Conservation (phyloP, 2,113 vertebrate species). For the Epinephelus lanceolatus region DNA sequence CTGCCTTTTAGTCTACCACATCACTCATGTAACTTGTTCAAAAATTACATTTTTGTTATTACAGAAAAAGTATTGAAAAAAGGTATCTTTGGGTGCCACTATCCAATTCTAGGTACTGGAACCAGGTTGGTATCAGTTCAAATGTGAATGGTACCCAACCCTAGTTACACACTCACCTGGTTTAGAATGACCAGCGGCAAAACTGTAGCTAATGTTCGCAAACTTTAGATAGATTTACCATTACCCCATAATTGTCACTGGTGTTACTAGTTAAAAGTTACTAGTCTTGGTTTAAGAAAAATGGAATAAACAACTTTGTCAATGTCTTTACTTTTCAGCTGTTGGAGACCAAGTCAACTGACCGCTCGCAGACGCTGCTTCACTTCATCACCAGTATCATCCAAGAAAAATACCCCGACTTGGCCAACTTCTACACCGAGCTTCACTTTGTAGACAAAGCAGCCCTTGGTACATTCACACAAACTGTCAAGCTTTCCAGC, state of each 20-base stretch:
- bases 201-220: not conserved
- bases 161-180: too few relatives aligned
- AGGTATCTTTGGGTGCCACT: too few relatives aligned
- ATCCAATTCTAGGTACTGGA: too few relatives aligned
- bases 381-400: conserved; percentile 94
- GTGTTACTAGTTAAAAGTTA: not conserved
- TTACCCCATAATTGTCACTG: not conserved
- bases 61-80: too few relatives aligned
- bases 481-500: not conserved
- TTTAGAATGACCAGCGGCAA: not conserved
- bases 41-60: too few relatives aligned
- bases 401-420: conserved; percentile 91
- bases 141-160: too few relatives aligned
- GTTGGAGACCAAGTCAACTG: conserved; percentile 96
- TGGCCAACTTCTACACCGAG: conserved; percentile 90
- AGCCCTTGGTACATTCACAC: conserved; percentile 86
- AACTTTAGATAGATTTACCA: not conserved
- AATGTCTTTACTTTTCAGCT: conserved; percentile 82
- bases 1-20: too few relatives aligned
- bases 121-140: too few relatives aligned
- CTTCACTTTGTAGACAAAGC: conserved; percentile 97
- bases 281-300: not conserved
- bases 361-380: conserved; percentile 94
- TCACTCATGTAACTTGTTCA: too few relatives aligned
- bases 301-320: not conserved